Percentiles rank a stretch among this genome's conserved stretches.
Evolutionary conservation across 2,113 vertebrate species (phyloP).

Genomic region (Labeo rohita): DNA sequence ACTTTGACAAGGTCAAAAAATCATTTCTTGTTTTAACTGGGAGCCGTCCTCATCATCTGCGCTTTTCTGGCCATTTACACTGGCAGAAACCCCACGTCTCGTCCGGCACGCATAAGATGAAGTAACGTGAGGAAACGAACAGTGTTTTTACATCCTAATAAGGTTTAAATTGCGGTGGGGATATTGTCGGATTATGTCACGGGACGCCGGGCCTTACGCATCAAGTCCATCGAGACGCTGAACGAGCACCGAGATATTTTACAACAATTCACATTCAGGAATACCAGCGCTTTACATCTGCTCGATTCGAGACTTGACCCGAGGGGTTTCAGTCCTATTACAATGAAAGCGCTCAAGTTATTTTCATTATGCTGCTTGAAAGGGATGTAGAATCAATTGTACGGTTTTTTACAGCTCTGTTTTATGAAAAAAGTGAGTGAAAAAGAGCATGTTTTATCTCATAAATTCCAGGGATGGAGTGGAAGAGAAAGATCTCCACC

Average conservation of each 20-base stretch:
- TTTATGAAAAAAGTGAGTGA: not conserved
- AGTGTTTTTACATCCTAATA: constrained; percentile 22
- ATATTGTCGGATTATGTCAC: not conserved
- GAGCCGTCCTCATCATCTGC: constrained; percentile 71
- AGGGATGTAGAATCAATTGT: constrained; percentile 65
- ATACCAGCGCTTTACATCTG: constrained; percentile 31
- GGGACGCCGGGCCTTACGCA: constrained; percentile 17
- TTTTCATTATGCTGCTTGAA: constrained; percentile 53
- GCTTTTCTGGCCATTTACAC: constrained; percentile 65
- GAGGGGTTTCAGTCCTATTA: constrained; percentile 58
- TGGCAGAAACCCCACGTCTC: constrained; percentile 66
- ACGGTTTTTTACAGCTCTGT: constrained; percentile 45
- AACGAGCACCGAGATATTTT: constrained; percentile 32
- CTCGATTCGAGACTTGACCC: constrained; percentile 51
- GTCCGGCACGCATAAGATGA: constrained; percentile 68
- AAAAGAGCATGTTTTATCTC: constrained; percentile 64
- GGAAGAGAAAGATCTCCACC: constrained; percentile 56
- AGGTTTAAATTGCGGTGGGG: constrained; percentile 1
- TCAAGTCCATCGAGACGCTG: not conserved
- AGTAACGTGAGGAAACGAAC: constrained; percentile 46
- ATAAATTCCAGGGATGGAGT: constrained; percentile 69
- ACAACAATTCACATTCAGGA: constrained; percentile 29
- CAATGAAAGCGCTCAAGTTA: constrained; percentile 53
- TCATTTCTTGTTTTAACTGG: constrained; percentile 72
- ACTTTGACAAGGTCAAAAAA: constrained; percentile 69